Evolutionary conservation across 2,113 vertebrate species (phyloP).

Genomic region (Ceyx cyanopectus): DNA sequence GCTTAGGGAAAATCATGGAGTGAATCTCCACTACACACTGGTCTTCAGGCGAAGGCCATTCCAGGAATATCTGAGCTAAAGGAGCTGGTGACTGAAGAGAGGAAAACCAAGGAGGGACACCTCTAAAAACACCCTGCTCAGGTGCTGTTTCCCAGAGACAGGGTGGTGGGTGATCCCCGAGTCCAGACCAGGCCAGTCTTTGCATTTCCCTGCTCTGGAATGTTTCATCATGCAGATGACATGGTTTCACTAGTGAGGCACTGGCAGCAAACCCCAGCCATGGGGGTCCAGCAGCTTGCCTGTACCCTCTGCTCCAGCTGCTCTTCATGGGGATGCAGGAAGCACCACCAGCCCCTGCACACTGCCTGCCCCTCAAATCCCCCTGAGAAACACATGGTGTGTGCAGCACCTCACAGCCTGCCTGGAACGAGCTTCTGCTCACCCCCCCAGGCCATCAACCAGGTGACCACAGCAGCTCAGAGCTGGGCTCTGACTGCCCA

Average conservation of each 20-base stretch:
- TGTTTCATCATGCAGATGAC: fast-evolving
- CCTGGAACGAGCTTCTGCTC: not conserved
- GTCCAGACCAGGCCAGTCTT: not conserved
- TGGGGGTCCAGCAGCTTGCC: not conserved
- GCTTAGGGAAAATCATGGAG: not conserved
- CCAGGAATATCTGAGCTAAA: not conserved
- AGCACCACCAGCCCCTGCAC: no score
- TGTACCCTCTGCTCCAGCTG: not conserved
- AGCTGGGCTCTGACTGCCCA: not conserved
- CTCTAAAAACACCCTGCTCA: not conserved
- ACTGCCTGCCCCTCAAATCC: not conserved
- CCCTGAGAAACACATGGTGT: fast-evolving
- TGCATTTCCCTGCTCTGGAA: not conserved
- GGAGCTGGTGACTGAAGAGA: not conserved
- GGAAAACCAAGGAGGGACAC: not conserved
- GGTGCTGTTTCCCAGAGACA: not conserved
- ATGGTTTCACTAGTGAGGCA: not conserved
- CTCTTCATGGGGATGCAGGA: not conserved
- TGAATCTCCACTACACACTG: not conserved
- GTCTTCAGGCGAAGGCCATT: not conserved
- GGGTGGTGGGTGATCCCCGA: not conserved
- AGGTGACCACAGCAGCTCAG: not conserved
- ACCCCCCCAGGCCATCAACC: not conserved
- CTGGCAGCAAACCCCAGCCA: not conserved
- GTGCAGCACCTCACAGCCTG: not conserved